Evolutionary conservation across 1,140 invertebrate genomes (phyloP).

Genomic region (Heterodera carotae): DNA sequence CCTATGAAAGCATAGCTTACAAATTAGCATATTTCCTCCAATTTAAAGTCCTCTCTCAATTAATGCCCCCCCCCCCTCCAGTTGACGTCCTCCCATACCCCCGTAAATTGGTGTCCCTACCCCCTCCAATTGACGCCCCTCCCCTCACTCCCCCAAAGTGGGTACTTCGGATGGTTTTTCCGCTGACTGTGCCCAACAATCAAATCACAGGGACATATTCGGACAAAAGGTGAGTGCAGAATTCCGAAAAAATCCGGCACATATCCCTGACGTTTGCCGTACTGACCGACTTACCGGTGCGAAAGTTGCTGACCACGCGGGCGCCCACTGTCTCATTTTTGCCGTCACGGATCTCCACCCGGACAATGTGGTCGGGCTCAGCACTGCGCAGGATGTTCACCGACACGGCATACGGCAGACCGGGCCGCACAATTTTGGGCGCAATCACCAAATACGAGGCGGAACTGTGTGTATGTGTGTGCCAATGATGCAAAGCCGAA

Average conservation of each 20-base stretch:
- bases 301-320: constrained; percentile 58
- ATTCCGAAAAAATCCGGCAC: too few relatives aligned
- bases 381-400: constrained; percentile 62
- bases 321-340: constrained; percentile 63
- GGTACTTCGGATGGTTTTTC: too few relatives aligned
- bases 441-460: constrained; percentile 61
- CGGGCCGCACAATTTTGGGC: constrained; percentile 61
- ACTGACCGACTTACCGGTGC: constrained; percentile 42
- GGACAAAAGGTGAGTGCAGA: too few relatives aligned
- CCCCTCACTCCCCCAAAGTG: too few relatives aligned
- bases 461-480: constrained; percentile 45
- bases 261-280: too few relatives aligned
- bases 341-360: constrained; percentile 59
- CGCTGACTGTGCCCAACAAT: too few relatives aligned
- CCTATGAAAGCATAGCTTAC: constrained; percentile 31
- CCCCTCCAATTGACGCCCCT: too few relatives aligned
- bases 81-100: too few relatives aligned
- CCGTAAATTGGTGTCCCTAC: too few relatives aligned
- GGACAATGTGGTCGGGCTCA: constrained; percentile 63
- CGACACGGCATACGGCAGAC: constrained; percentile 63
- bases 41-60: not conserved
- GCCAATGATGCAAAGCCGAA: too few relatives aligned
- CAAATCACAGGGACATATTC: too few relatives aligned
- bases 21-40: constrained; percentile 18
- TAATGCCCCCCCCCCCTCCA: not conserved